A percentile compares a stretch with the other conserved stretches of the same genome.
phyloP scores from a whole-genome alignment of 2,797 vertebrate genomes.

The Gobionotothen gibberifrons region DNA sequence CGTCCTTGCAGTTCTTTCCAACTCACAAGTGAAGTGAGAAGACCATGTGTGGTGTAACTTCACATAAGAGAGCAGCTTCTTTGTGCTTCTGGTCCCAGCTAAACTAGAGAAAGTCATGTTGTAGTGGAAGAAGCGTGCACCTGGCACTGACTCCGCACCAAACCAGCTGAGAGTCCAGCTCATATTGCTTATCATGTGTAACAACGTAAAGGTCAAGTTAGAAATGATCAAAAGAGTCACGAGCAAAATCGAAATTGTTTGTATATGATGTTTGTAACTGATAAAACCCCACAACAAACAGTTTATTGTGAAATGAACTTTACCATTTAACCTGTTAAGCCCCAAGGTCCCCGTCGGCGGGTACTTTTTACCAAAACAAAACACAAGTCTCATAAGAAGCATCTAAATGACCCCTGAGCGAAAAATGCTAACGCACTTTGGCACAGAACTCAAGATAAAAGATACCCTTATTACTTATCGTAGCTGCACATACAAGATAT shows the following conservation, averaged over 20 bases:
- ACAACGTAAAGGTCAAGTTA: slow-evolving; percentile 7
- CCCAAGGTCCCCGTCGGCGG: too few relatives aligned
- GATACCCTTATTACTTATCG: too few relatives aligned
- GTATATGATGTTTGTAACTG: not conserved
- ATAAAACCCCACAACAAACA: not conserved
- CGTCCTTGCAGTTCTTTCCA: slow-evolving; percentile 9
- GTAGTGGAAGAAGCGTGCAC: slow-evolving; percentile 3
- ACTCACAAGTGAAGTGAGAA: slow-evolving; percentile 6
- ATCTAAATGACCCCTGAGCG: too few relatives aligned
- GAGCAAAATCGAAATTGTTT: not conserved
- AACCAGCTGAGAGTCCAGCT: slow-evolving; percentile 37
- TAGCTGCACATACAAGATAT: too few relatives aligned
- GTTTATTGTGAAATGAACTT: not conserved
- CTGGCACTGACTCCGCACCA: slow-evolving; percentile 21
- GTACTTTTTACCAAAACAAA: too few relatives aligned
- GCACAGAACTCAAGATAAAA: too few relatives aligned
- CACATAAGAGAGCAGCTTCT: slow-evolving; percentile 17
- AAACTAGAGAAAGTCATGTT: not conserved
- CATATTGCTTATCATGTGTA: slow-evolving; percentile 5
- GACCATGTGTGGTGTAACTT: not conserved
- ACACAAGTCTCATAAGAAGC: too few relatives aligned
- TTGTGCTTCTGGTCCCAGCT: not conserved
- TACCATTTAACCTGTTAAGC: too few relatives aligned
- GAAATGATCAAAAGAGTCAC: slow-evolving; percentile 6
- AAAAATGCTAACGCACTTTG: too few relatives aligned